phyloP scores from a whole-genome alignment of 1,140 invertebrate species.

The Pygmarrhopalites habei region DNA sequence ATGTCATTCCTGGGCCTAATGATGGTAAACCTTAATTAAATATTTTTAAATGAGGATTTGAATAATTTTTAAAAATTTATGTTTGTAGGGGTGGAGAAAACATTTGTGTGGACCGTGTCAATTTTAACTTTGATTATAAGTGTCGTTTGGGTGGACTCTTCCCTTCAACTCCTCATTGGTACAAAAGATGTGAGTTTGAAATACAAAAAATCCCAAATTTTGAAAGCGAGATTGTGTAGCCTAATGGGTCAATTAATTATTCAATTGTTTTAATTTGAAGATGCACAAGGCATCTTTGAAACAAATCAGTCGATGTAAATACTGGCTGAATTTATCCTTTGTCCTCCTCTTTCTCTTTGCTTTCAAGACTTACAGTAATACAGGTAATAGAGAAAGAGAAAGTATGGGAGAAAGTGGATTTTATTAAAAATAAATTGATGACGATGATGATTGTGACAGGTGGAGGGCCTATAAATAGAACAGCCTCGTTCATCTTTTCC shows the following conservation, averaged over 20 bases:
- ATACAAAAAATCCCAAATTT: too few relatives aligned
- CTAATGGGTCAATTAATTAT: too few relatives aligned
- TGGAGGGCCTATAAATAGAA: too few relatives aligned
- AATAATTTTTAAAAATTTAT: not conserved
- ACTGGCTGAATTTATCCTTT: slow-evolving; percentile 12
- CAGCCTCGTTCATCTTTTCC: not conserved
- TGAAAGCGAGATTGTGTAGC: too few relatives aligned
- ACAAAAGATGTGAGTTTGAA: not conserved
- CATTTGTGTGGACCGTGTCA: slow-evolving; percentile 1
- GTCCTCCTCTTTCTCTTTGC: slow-evolving; percentile 10
- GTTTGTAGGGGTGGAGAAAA: not conserved
- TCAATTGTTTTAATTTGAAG: too few relatives aligned
- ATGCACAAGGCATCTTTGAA: too few relatives aligned
- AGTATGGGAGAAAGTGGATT: too few relatives aligned
- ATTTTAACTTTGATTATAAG: not conserved
- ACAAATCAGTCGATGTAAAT: not conserved
- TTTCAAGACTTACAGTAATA: slow-evolving; percentile 9
- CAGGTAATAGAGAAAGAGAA: too few relatives aligned
- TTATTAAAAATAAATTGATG: too few relatives aligned
- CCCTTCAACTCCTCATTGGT: slow-evolving; percentile 6
- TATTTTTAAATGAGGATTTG: not conserved
- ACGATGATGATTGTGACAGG: too few relatives aligned
- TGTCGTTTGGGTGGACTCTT: slow-evolving; percentile 10
- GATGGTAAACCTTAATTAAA: not conserved
- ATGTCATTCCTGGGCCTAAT: not conserved